Conservation (phyloP, 2,113 vertebrate genomes). For the Suricata suricatta region DNA sequence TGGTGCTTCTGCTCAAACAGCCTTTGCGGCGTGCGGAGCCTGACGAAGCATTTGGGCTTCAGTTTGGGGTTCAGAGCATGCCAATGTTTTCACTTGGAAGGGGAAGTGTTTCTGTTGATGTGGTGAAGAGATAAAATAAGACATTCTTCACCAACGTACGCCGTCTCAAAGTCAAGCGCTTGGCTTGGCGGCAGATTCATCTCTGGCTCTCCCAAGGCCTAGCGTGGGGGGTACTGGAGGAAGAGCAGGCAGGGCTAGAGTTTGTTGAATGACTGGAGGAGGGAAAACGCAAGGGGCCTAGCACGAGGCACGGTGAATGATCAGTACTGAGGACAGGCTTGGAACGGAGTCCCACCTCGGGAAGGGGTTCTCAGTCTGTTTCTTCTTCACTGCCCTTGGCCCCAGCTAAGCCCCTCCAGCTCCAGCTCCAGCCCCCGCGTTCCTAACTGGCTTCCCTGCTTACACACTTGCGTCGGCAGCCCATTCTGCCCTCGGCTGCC, state of each 20-base stretch:
- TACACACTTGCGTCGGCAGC: not conserved
- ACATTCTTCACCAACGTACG: not conserved
- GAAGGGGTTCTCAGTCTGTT: not conserved
- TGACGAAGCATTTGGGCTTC: conserved; percentile 72
- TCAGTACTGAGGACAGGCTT: not conserved
- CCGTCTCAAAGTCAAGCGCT: conserved; percentile 43
- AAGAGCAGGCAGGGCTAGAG: not conserved
- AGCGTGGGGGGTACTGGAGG: not conserved
- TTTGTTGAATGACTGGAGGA: not conserved
- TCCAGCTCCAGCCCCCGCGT: not conserved
- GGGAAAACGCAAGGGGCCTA: not conserved
- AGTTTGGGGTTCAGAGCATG: conserved; percentile 74
- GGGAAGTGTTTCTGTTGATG: conserved; percentile 65
- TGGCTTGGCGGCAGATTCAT: not conserved
- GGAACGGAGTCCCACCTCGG: not conserved
- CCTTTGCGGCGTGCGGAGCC: conserved; percentile 57
- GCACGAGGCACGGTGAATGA: not conserved
- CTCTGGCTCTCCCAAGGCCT: not conserved
- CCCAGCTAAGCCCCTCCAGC: not conserved
- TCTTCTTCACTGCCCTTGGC: not conserved
- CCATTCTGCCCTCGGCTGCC: not conserved
- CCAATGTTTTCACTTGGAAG: conserved; percentile 77
- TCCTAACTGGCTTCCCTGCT: not conserved
- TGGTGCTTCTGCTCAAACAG: conserved; percentile 61
- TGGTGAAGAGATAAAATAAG: conserved; percentile 66